Evolutionary conservation across 1,140 invertebrate species (phyloP).

Genomic region (Lepidurus packardi): DNA sequence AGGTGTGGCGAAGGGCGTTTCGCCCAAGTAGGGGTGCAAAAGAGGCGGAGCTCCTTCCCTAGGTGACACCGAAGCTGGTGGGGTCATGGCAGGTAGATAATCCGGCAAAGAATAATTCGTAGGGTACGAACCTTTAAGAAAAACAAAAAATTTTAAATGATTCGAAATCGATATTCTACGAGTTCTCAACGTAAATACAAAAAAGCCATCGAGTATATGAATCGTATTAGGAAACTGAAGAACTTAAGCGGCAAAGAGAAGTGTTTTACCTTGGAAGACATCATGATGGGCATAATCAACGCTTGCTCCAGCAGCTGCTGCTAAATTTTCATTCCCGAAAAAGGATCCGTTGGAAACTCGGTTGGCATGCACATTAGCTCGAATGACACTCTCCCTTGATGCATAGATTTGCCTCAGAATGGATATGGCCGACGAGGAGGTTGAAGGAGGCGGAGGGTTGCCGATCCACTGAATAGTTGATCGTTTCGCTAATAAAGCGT

Average conservation of each 20-base stretch:
- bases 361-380: constrained; percentile 75
- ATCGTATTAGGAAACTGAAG: constrained; percentile 49
- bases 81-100: constrained; percentile 78
- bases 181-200: neutral
- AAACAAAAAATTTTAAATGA: neutral
- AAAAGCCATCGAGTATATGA: neutral
- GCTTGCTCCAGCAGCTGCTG: constrained; percentile 50
- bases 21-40: constrained; percentile 84
- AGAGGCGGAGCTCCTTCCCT: constrained; percentile 63
- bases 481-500: constrained; percentile 67
- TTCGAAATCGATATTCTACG: neutral
- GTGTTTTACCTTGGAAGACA: constrained; percentile 49
- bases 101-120: constrained; percentile 39
- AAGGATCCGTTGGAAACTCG: constrained; percentile 44
- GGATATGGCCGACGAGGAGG: constrained; percentile 68
- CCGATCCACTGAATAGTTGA: constrained; percentile 93
- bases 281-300: constrained; percentile 50
- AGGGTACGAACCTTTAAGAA: neutral
- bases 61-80: constrained; percentile 88
- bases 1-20: constrained; percentile 56
- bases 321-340: constrained; percentile 43
- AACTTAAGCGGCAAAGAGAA: neutral
- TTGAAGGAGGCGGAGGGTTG: constrained; percentile 48
- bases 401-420: constrained; percentile 83
- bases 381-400: constrained; percentile 87